A percentile compares a stretch with the other conserved stretches of the same genome.
Conservation (phyloP, 1,140 invertebrate genomes). For the Lasioglossum baleicum region DNA sequence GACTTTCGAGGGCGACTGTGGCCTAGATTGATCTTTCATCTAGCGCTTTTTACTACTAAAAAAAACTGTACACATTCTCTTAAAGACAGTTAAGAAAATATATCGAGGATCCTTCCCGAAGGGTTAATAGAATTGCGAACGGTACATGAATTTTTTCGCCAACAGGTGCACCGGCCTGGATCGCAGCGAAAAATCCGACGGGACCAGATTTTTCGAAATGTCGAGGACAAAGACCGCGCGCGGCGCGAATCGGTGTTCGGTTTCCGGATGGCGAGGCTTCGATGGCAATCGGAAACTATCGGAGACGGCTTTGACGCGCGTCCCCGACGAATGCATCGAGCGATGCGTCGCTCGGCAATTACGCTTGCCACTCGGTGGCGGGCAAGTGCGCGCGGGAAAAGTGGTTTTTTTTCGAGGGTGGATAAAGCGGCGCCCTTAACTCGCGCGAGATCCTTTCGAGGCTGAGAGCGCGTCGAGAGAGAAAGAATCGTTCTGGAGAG, state of each 20-base stretch:
- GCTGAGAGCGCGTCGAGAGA: neutral
- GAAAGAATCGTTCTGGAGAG: conserved; percentile 15
- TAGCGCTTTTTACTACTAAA: too few relatives aligned
- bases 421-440: conserved; percentile 18
- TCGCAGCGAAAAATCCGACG: too few relatives aligned
- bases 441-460: conserved; percentile 25
- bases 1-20: too few relatives aligned
- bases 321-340: conserved; percentile 3
- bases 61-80: too few relatives aligned
- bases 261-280: neutral
- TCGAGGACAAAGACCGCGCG: too few relatives aligned
- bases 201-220: neutral
- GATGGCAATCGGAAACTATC: neutral
- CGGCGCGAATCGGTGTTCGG: neutral
- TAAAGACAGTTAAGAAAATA: too few relatives aligned
- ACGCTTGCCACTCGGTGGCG: conserved; percentile 18
- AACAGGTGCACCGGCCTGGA: too few relatives aligned
- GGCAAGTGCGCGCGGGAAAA: conserved; percentile 14
- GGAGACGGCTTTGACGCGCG: neutral
- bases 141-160: too few relatives aligned
- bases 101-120: too few relatives aligned
- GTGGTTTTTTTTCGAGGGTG: conserved; percentile 21
- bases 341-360: conserved; percentile 22
- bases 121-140: too few relatives aligned
- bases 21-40: too few relatives aligned